These are phyloP conservation scores for Tursiops truncatus DNA, from an alignment of 2,113 vertebrate species.

Conservation along the genomic window DNA sequence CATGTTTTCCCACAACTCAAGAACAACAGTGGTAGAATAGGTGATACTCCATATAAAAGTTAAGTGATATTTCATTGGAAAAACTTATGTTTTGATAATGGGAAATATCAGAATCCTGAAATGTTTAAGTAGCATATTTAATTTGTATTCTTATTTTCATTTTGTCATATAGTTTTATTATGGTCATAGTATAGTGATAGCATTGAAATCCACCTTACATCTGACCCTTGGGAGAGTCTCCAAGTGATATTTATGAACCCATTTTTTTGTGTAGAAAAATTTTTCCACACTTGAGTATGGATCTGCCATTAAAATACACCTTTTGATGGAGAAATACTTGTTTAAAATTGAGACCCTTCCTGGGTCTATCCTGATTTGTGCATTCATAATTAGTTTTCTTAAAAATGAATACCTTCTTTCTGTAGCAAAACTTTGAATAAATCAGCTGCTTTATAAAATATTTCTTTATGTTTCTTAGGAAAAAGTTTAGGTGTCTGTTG, in stretches of 20 bases:
- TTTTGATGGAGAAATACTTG: neutral
- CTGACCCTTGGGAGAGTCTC: neutral
- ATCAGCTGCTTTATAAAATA: neutral
- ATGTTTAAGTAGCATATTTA: neutral
- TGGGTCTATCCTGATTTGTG: neutral
- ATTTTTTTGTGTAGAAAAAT: neutral
- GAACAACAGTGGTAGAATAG: neutral
- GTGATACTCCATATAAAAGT: neutral
- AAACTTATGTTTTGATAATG: neutral
- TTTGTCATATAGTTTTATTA: conserved; percentile 8
- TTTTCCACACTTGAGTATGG: neutral
- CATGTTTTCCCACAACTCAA: neutral
- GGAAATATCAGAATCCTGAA: neutral
- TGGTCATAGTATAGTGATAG: neutral
- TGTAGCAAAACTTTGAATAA: neutral
- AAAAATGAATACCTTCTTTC: neutral
- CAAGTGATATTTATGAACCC: neutral
- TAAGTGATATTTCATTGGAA: neutral
- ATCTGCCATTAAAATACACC: neutral
- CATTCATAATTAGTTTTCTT: neutral
- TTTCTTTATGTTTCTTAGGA: neutral
- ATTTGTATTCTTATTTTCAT: neutral
- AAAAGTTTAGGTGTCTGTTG: neutral
- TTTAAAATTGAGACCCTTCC: neutral
- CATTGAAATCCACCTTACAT: neutral